Conservation (phyloP, 2,113 vertebrate genomes). For the Bos javanicus region DNA sequence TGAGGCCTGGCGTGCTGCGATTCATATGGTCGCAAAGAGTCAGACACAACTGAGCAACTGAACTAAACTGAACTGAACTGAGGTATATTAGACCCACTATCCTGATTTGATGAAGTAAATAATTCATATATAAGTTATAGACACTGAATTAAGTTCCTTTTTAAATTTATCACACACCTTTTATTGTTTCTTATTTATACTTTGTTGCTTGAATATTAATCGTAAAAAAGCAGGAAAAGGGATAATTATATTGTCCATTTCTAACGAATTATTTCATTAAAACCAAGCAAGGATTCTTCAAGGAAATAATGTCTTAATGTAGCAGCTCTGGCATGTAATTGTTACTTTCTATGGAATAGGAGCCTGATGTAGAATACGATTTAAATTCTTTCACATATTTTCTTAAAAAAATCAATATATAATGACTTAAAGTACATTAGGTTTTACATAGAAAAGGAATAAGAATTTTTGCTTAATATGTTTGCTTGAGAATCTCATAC, state of each 20-base stretch:
- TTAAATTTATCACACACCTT: neutral
- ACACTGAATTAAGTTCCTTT: neutral
- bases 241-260: neutral
- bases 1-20: rapidly evolving
- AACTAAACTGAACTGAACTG: no score
- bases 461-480: neutral
- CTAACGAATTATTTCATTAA: neutral
- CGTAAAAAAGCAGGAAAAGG: neutral
- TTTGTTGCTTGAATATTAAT: neutral
- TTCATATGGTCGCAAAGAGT: no score
- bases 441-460: neutral
- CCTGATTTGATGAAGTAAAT: neutral
- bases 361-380: neutral
- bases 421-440: neutral
- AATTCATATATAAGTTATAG: neutral
- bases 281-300: neutral
- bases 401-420: neutral
- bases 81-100: neutral
- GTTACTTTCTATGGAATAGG: neutral
- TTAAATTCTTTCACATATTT: neutral
- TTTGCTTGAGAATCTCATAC: neutral
- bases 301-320: neutral
- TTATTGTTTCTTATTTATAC: neutral
- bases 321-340: neutral
- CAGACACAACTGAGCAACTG: no score